These are phyloP conservation scores for Fragum sueziense DNA, from an alignment of 2,888 invertebrate species.

Conservation along the genomic window DNA sequence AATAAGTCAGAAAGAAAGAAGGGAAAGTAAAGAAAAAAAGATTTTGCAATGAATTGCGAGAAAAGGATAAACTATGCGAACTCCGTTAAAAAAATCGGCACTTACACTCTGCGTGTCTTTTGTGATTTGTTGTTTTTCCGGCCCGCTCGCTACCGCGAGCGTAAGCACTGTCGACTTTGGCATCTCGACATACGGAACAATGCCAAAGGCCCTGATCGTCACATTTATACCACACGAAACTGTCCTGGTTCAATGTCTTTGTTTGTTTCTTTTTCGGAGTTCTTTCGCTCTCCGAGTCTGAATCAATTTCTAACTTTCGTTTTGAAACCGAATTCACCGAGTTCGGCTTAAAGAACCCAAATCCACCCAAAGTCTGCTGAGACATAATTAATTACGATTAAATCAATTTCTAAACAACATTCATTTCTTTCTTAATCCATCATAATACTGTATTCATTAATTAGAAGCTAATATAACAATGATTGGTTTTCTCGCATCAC, in stretches of 20 bases:
- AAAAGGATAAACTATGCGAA: too few species aligned
- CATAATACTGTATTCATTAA: too few species aligned
- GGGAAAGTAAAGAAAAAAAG: too few species aligned
- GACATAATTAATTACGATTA: background rate
- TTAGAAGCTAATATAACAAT: too few species aligned
- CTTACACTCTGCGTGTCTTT: constrained; percentile 36
- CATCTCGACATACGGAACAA: constrained; percentile 20
- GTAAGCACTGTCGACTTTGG: constrained; percentile 24
- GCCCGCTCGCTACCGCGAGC: constrained; percentile 26
- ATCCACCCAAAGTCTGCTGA: background rate
- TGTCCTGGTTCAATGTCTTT: constrained; percentile 16
- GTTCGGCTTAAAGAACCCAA: background rate
- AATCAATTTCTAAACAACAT: too few species aligned
- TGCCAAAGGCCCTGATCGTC: constrained; percentile 34
- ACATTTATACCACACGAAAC: constrained; percentile 30
- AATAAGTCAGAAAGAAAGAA: too few species aligned
- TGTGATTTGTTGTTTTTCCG: constrained; percentile 42
- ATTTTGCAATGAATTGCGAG: too few species aligned
- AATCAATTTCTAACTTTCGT: background rate
- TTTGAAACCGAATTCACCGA: background rate
- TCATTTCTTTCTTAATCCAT: too few species aligned
- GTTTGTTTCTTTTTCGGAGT: constrained; percentile 23
- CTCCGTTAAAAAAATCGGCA: too few species aligned
- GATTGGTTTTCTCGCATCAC: too few species aligned
- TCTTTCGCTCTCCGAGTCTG: background rate